phyloP scores from a whole-genome alignment of 2,797 vertebrate genomes.

The Hoplostethus mediterraneus region DNA sequence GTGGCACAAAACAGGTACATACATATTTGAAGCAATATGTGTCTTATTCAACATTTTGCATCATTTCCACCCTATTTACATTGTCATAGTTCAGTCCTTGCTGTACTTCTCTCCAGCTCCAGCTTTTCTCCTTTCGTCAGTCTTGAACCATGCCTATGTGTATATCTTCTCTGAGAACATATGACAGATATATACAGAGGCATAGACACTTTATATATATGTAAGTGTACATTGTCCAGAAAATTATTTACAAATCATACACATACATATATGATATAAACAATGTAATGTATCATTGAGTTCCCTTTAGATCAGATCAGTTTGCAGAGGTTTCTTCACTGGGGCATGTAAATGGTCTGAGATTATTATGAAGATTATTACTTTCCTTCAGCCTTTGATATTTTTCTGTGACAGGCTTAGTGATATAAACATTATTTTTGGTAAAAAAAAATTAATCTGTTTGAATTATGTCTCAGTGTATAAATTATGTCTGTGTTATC shows the following conservation, averaged over 20 bases:
- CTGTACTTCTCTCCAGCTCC: slow-evolving; percentile 83
- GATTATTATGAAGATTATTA: slow-evolving; percentile 29
- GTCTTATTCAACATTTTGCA: slow-evolving; percentile 51
- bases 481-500: not conserved
- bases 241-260: slow-evolving; percentile 78
- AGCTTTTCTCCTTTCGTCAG: slow-evolving; percentile 72
- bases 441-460: slow-evolving; percentile 41
- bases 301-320: slow-evolving; percentile 69
- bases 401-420: slow-evolving; percentile 50
- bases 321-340: slow-evolving; percentile 58
- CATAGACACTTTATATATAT: slow-evolving; percentile 76
- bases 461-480: slow-evolving; percentile 6
- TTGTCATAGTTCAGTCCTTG: slow-evolving; percentile 73
- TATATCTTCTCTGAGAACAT: slow-evolving; percentile 77
- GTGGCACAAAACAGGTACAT: slow-evolving; percentile 71
- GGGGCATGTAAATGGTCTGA: slow-evolving; percentile 40
- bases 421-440: slow-evolving; percentile 61
- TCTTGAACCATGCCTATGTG: slow-evolving; percentile 75
- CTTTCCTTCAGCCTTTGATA: slow-evolving; percentile 24
- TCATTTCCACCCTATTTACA: slow-evolving; percentile 77
- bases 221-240: slow-evolving; percentile 70
- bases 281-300: slow-evolving; percentile 49
- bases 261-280: slow-evolving; percentile 70
- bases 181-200: slow-evolving; percentile 81
- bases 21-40: slow-evolving; percentile 45